These are phyloP conservation scores for Pyrgus malvae DNA, from an alignment of 2,888 invertebrate genomes.

Conservation along the genomic window DNA sequence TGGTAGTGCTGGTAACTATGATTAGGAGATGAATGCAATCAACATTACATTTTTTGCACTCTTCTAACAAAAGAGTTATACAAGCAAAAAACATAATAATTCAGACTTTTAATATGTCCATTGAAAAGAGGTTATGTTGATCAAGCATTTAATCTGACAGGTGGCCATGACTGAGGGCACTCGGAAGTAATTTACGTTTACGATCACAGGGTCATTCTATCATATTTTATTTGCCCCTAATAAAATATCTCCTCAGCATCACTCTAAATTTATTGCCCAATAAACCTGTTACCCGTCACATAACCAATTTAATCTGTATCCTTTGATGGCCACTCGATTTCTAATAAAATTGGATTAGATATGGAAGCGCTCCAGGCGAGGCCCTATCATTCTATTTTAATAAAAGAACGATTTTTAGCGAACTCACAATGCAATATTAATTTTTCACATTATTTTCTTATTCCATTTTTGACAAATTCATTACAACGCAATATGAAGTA, in stretches of 20 bases:
- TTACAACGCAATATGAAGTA: too few relatives aligned
- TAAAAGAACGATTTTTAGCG: slow-evolving; percentile 12
- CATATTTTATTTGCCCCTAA: slow-evolving; percentile 62
- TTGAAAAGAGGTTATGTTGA: too few relatives aligned
- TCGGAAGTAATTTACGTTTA: slow-evolving; percentile 9
- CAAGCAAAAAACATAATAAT: too few relatives aligned
- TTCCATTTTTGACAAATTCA: too few relatives aligned
- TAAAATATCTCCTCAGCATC: slow-evolving; percentile 50
- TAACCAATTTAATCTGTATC: slow-evolving; percentile 66
- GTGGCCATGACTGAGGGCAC: neutral
- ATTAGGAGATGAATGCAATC: too few relatives aligned
- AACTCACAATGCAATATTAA: slow-evolving; percentile 1
- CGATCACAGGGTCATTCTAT: slow-evolving; percentile 36
- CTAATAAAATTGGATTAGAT: slow-evolving; percentile 40
- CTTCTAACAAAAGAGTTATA: too few relatives aligned
- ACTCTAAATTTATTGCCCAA: slow-evolving; percentile 58
- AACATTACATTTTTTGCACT: too few relatives aligned
- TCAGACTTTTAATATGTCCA: too few relatives aligned
- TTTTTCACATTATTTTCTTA: neutral
- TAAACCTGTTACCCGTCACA: slow-evolving; percentile 68
- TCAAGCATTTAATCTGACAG: too few relatives aligned
- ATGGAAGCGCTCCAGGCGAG: slow-evolving; percentile 7
- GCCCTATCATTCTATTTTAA: slow-evolving; percentile 6
- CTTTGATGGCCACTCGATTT: slow-evolving; percentile 39
- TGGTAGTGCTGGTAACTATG: too few relatives aligned